Evolutionary conservation across 2,113 vertebrate genomes (phyloP).

Genomic region (Takifugu flavidus): DNA sequence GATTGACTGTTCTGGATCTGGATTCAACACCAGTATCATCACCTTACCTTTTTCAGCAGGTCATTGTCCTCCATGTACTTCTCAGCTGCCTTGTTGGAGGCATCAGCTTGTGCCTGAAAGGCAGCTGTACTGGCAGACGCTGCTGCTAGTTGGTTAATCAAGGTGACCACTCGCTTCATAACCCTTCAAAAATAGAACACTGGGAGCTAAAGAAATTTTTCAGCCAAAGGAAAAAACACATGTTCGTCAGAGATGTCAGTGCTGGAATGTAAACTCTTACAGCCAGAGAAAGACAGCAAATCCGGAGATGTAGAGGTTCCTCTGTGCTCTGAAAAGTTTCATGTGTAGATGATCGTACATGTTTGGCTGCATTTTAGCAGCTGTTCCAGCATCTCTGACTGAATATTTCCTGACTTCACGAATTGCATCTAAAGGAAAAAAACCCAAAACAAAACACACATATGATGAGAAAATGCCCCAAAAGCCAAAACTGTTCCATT

Average conservation of each 20-base stretch:
- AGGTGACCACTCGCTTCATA: slow-evolving; percentile 84
- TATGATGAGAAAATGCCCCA: too few relatives aligned
- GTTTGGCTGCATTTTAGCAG: slow-evolving; percentile 64
- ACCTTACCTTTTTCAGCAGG: slow-evolving; percentile 79
- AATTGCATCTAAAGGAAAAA: slow-evolving; percentile 80
- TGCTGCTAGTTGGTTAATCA: slow-evolving; percentile 87
- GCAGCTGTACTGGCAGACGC: slow-evolving; percentile 67
- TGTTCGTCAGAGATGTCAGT: not conserved
- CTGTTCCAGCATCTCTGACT: slow-evolving; percentile 46
- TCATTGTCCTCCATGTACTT: slow-evolving; percentile 88
- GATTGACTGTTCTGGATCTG: not conserved
- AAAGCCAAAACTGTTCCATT: too few relatives aligned
- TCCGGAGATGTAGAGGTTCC: slow-evolving; percentile 97
- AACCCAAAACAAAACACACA: not conserved
- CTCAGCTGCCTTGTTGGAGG: slow-evolving; percentile 79
- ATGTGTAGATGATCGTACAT: slow-evolving; percentile 89
- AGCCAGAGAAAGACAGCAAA: slow-evolving; percentile 97
- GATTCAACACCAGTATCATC: not conserved
- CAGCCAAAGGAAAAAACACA: not conserved
- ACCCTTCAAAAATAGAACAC: slow-evolving; percentile 49
- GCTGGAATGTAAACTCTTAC: slow-evolving; percentile 75
- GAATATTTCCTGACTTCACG: slow-evolving; percentile 95
- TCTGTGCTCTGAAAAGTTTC: slow-evolving; percentile 95
- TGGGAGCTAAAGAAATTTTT: not conserved
- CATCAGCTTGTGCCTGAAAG: slow-evolving; percentile 82